These are phyloP conservation scores for Mythimna lalbum DNA, from an alignment of 2,888 invertebrate genomes.

Conservation along the genomic window DNA sequence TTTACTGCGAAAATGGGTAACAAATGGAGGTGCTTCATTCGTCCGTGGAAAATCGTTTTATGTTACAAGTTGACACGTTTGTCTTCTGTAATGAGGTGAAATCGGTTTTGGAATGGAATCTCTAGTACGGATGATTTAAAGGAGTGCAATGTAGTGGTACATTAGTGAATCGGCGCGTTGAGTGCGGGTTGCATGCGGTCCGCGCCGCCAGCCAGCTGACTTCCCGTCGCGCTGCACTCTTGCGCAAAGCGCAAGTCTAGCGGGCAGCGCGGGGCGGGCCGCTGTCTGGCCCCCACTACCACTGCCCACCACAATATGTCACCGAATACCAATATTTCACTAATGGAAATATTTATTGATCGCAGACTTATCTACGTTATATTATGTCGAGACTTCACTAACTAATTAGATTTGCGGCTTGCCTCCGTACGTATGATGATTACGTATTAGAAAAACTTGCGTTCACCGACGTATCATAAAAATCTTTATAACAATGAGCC, in stretches of 20 bases:
- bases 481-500: slow-evolving; percentile 47
- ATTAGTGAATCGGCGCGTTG: slow-evolving; percentile 52
- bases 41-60: slow-evolving; percentile 73
- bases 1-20: slow-evolving; percentile 78
- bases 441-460: slow-evolving; percentile 50
- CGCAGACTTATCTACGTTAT: slow-evolving; percentile 35
- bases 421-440: slow-evolving; percentile 47
- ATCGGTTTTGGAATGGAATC: slow-evolving; percentile 72
- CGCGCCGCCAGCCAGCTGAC: slow-evolving; percentile 77
- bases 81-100: slow-evolving; percentile 74
- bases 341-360: slow-evolving; percentile 58
- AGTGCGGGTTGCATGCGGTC: slow-evolving; percentile 47
- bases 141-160: slow-evolving; percentile 44
- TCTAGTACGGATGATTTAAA: slow-evolving; percentile 57
- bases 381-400: slow-evolving; percentile 33
- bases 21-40: slow-evolving; percentile 67
- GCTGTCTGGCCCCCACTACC: slow-evolving; percentile 61
- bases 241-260: slow-evolving; percentile 75
- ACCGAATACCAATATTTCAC: slow-evolving; percentile 50
- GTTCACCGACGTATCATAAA: slow-evolving; percentile 34
- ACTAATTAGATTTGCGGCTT: slow-evolving; percentile 59
- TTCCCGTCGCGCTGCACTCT: slow-evolving; percentile 77
- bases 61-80: slow-evolving; percentile 77
- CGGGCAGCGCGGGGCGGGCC: slow-evolving; percentile 49
- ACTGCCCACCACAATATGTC: slow-evolving; percentile 56